Evolutionary conservation across 1,140 invertebrate species (phyloP), one percentile per base, ranked within the genome.

Genomic region (Schlechtendalia chinensis): DNA sequence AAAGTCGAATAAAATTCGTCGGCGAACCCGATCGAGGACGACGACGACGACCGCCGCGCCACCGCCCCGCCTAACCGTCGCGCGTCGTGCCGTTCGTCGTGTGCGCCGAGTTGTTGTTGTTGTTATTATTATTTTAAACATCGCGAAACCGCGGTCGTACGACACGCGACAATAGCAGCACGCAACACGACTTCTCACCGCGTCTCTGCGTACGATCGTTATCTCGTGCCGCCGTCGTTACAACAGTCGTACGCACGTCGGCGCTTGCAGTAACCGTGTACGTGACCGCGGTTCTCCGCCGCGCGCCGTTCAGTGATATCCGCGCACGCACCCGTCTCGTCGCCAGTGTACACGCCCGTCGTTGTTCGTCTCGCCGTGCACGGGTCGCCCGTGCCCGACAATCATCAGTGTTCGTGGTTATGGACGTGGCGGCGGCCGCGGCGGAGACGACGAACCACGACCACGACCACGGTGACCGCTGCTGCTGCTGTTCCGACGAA

Each of bases 11-110:
- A 72, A 61, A 63, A 63, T 50, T 27, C n/a, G 58, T 59, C 75
- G 56, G 54, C 12, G n/a, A 63, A 22, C 69, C 69, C 75, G 75
- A 61, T 47, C 58, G 32, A 79, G 39, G 58, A 47, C 56, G 58
- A 61, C n/a, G 65, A 50, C 63, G 65, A 17, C 67, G 22, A 27
- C 65, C 12, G 12, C 63, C 63, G 32, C 63, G 10, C 56, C 4
- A 24, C 45, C 67, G 67, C 45, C n/a, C 32, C 32, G 32, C 32
- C 32, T 39, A 39, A 39, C 32, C 32, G 32, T 39, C 32, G 32
- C 32, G 32, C 32, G 32, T 39, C 8, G 32, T 39, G 32, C 32
- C 32, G 32, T 39, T 39, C 32, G 32, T 8, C 32, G 32, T 39
- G 32, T 39, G 32, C 32, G 32, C 32, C 32, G 32, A 39, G 8